These are phyloP conservation scores for Tenualosa ilisha DNA, from an alignment of 2,797 vertebrate species.

Conservation along the genomic window DNA sequence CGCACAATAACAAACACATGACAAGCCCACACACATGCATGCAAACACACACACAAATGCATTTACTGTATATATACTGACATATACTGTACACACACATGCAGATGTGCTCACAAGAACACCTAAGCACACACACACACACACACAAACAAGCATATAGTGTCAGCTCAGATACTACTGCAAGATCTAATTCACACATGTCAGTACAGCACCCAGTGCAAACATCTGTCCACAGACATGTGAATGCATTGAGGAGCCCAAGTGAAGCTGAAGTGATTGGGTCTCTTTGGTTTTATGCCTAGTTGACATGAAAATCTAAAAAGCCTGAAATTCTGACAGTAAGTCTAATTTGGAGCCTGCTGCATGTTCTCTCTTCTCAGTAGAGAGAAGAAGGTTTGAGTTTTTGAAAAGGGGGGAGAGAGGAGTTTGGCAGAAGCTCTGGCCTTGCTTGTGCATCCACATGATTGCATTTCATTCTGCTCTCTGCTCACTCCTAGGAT, in stretches of 20 bases:
- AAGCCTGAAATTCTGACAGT: background rate
- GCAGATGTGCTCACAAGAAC: background rate
- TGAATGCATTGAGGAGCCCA: background rate
- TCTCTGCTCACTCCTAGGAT: background rate
- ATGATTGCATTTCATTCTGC: background rate
- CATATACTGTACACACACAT: too few species aligned
- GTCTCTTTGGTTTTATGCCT: background rate
- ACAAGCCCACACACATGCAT: background rate
- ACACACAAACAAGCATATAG: too few species aligned
- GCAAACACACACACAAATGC: background rate
- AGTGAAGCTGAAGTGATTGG: background rate
- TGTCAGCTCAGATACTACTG: too few species aligned
- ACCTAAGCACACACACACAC: background rate
- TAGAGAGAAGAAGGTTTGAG: too few species aligned
- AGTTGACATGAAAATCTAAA: background rate
- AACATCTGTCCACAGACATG: too few species aligned
- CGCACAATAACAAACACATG: conserved; percentile 16
- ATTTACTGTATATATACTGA: background rate
- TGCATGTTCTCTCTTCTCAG: too few species aligned
- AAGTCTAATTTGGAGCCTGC: background rate
- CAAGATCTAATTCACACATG: too few species aligned
- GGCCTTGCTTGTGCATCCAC: background rate
- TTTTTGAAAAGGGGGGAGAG: background rate
- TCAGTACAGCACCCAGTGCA: too few species aligned
- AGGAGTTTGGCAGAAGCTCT: background rate